Evolutionary conservation across 2,797 vertebrate species (phyloP).

Genomic region (Benthosema pterotum): DNA sequence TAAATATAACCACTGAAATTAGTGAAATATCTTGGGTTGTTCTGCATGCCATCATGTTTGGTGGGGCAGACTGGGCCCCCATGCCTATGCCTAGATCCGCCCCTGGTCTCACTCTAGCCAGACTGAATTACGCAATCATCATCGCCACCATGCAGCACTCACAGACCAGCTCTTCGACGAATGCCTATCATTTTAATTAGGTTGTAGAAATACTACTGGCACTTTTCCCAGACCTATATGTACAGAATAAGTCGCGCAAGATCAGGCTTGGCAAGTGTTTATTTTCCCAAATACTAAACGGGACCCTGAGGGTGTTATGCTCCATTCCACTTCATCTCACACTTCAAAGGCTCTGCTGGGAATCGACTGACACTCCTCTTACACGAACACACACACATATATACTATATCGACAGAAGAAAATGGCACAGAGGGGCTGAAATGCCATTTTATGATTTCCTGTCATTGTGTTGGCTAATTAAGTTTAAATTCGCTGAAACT

Average conservation of each 20-base stretch:
- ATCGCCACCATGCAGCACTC: conserved; percentile 27
- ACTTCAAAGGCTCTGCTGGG: conserved; percentile 72
- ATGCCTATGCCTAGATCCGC: too few species aligned
- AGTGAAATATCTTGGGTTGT: too few species aligned
- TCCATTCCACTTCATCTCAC: conserved; percentile 66
- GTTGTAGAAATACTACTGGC: conserved; percentile 58
- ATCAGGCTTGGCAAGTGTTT: conserved; percentile 76
- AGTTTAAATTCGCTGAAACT: conserved; percentile 4
- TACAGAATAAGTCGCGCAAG: conserved; percentile 69
- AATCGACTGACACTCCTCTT: conserved; percentile 55
- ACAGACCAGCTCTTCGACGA: conserved; percentile 46
- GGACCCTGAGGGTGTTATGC: conserved; percentile 73
- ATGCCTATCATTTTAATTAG: conserved; percentile 70
- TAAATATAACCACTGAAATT: too few species aligned
- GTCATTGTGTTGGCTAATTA: conserved; percentile 11
- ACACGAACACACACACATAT: not conserved
- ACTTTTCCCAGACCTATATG: conserved; percentile 57
- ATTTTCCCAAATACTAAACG: conserved; percentile 74
- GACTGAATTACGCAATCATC: conserved; percentile 56
- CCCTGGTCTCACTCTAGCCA: not conserved
- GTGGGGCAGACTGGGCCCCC: too few species aligned
- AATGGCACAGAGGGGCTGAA: not conserved
- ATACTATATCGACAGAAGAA: too few species aligned
- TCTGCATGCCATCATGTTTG: too few species aligned
- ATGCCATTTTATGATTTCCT: conserved; percentile 2